Percentiles rank a stretch among this genome's conserved stretches.
Conservation (phyloP, 2,113 vertebrate genomes). For the Podilymbus podiceps region DNA sequence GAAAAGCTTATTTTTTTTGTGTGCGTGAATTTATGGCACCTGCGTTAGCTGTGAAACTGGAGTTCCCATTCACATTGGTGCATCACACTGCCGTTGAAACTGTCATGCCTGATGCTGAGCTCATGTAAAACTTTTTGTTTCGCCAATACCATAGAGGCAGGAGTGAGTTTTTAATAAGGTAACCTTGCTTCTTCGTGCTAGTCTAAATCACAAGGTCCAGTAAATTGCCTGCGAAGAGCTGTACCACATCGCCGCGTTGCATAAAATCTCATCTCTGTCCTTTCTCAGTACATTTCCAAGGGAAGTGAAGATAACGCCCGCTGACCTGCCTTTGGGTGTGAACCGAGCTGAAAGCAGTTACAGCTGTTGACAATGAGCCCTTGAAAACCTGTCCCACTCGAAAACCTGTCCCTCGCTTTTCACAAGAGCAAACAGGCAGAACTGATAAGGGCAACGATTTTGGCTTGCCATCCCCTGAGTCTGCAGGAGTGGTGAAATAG, state of each 20-base stretch:
- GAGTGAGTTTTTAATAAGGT: background rate
- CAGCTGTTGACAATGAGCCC: background rate
- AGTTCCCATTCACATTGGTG: background rate
- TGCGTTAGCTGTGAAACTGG: background rate
- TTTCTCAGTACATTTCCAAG: slow-evolving; percentile 13
- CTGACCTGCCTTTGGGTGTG: slow-evolving; percentile 19
- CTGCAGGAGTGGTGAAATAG: background rate
- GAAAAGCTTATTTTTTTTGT: background rate
- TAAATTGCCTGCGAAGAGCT: background rate
- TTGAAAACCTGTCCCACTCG: background rate
- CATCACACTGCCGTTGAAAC: background rate
- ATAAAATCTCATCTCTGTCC: background rate
- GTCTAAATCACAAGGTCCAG: background rate
- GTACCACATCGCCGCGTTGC: background rate
- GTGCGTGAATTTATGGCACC: background rate
- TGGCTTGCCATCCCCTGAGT: background rate
- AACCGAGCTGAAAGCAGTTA: background rate
- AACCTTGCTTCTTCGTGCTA: background rate
- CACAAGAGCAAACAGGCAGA: slow-evolving; percentile 27
- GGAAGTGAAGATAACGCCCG: background rate
- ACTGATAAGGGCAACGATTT: background rate
- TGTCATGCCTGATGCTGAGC: background rate
- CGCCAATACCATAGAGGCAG: background rate
- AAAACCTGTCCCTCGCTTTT: background rate
- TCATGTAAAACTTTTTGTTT: background rate